Percentiles rank a stretch among this genome's conserved stretches.
These are phyloP conservation scores for Propithecus perrieri DNA, from an alignment of 2,797 vertebrate species.

Conservation along the genomic window DNA sequence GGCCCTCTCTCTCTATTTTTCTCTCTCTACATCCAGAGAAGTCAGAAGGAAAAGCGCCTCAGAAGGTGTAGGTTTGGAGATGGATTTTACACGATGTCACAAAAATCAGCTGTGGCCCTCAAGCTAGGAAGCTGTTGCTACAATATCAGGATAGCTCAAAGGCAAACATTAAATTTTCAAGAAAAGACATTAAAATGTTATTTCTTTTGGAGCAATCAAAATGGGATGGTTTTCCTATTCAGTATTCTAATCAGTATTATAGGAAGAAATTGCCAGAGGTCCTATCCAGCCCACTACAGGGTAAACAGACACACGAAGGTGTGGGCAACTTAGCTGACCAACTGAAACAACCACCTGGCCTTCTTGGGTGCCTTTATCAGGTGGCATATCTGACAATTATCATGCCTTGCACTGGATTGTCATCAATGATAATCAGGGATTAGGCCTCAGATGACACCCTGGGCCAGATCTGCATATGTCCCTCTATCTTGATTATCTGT, in stretches of 20 bases:
- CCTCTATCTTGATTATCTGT: not conserved
- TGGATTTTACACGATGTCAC: slow-evolving; percentile 2
- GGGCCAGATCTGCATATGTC: not conserved
- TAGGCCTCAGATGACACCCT: slow-evolving; percentile 2
- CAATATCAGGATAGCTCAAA: slow-evolving; percentile 32
- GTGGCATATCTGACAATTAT: not conserved
- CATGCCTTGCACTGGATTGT: not conserved
- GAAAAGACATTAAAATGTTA: slow-evolving; percentile 60
- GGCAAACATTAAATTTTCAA: slow-evolving; percentile 55
- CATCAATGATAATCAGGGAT: not conserved
- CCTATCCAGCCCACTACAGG: not conserved
- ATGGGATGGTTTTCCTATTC: slow-evolving; percentile 16
- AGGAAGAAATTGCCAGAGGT: not conserved
- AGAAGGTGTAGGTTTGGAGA: not conserved
- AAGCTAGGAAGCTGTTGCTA: slow-evolving; percentile 18
- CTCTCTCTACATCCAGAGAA: not conserved
- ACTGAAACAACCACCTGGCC: not conserved
- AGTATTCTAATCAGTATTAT: slow-evolving; percentile 38
- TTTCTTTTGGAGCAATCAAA: slow-evolving; percentile 42
- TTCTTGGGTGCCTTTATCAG: not conserved
- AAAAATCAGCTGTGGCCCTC: slow-evolving; percentile 10
- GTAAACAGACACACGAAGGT: not conserved
- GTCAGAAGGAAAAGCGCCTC: slow-evolving; percentile 5
- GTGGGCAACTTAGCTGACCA: not conserved
- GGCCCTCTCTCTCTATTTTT: not conserved